phyloP scores from a whole-genome alignment of 2,113 vertebrate genomes.

The Propithecus coquereli region DNA sequence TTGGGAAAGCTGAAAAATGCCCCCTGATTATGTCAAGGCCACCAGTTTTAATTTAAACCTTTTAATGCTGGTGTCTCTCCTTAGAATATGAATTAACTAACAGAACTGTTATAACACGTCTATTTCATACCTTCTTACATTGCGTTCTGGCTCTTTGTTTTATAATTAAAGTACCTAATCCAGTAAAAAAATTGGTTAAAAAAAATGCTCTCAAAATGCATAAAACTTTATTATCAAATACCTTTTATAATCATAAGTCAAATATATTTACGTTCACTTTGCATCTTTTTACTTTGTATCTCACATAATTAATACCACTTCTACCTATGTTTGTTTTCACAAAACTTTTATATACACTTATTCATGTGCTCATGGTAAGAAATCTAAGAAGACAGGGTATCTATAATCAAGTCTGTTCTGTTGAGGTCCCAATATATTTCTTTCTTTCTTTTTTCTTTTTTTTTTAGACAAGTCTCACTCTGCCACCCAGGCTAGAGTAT shows the following conservation, averaged over 20 bases:
- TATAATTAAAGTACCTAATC: not conserved
- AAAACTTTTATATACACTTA: not conserved
- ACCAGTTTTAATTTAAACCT: not conserved
- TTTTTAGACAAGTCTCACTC: no score
- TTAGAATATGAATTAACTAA: not conserved
- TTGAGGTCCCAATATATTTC: not conserved
- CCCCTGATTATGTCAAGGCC: not conserved
- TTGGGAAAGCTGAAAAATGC: not conserved
- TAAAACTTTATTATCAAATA: slow-evolving; percentile 26
- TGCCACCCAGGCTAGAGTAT: no score
- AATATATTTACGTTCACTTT: not conserved
- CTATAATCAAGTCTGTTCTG: not conserved
- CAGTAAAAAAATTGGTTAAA: not conserved
- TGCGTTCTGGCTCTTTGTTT: not conserved
- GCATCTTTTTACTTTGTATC: not conserved
- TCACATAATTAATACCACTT: not conserved
- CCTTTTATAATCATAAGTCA: not conserved
- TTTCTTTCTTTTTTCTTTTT: no score
- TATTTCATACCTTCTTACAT: not conserved
- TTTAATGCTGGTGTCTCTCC: not conserved
- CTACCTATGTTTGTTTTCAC: not conserved
- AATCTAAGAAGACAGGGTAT: not conserved
- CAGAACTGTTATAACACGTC: not conserved
- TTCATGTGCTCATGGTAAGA: not conserved
- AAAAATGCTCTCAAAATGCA: not conserved